Base-by-base conservation (phyloP, 2,888 invertebrate genomes). In the Phragmatobia fuliginosa region DNA sequence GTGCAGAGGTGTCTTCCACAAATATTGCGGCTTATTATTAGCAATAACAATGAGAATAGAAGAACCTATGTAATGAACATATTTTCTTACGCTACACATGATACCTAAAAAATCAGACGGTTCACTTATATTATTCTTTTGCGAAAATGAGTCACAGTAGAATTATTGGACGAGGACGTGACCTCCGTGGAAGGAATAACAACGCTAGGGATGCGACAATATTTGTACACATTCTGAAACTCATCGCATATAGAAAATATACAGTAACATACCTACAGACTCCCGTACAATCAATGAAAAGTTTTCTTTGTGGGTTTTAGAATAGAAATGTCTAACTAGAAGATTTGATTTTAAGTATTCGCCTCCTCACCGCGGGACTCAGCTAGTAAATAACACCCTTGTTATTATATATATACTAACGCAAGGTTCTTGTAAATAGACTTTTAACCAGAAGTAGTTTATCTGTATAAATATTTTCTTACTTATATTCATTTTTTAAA, bases 121-220 rank as follows among this genome's bases (percentile, higher is more conserved):
- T 86, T 88, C 89, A 90, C 89, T 91, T 89, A 88, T 90, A 88
- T 90, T 91, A 92, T 92, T 92, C 91, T 87, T 88, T 81, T 85
- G 88, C 88, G 91, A 90, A 91, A 93, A 92, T 93, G 94, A 93
- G 90, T 90, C 92, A 88, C 87, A 86, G 87, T 85, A 83, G 91
- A 92, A 91, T 94, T 94, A 94, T 94, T 94, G 91, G 90, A 87
- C 77, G 88, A 81, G 87, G 86, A 94, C 94, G 94, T 94, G 94
- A 90, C 90, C 87, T 86, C 80, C 91, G 92, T 89, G 94, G 77
- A 78, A 65, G 73, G 94, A 91, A 94, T 94, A 88, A 90, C 91
- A 91, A 92, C 85, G 84, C 80, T 77, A 68, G 70, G 75, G 74
- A 74, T 76, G 87, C 79, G 89, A 88, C 90, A 88, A 88, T 90